phyloP scores from a whole-genome alignment of 2,888 invertebrate species.

The Andrena flavipes region DNA sequence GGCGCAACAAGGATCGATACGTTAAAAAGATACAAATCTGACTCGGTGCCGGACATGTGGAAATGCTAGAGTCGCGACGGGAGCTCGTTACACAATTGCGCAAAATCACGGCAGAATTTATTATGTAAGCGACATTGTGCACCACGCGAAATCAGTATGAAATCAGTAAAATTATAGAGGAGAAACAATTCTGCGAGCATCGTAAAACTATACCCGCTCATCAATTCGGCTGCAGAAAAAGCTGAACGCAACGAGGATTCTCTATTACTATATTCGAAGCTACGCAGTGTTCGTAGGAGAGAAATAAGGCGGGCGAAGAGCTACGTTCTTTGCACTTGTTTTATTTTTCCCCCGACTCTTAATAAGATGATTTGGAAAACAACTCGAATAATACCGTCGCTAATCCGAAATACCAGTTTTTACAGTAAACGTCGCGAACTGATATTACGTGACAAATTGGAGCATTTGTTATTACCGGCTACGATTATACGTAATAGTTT shows the following conservation, averaged over 20 bases:
- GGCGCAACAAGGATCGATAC: neutral
- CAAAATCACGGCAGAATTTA: slow-evolving; percentile 41
- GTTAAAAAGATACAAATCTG: neutral
- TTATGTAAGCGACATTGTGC: slow-evolving; percentile 50
- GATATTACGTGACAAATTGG: slow-evolving; percentile 66
- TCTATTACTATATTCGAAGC: neutral
- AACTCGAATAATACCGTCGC: slow-evolving; percentile 62
- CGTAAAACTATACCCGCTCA: neutral
- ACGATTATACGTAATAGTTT: slow-evolving; percentile 73
- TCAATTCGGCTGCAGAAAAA: neutral
- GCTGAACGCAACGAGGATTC: neutral
- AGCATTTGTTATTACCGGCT: slow-evolving; percentile 67
- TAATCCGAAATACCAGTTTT: slow-evolving; percentile 63
- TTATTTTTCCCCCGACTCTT: slow-evolving; percentile 47
- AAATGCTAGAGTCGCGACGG: neutral
- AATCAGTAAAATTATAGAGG: slow-evolving; percentile 38
- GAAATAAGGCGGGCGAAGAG: neutral
- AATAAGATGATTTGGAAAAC: slow-evolving; percentile 61
- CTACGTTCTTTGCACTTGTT: slow-evolving; percentile 38
- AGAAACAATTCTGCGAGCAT: slow-evolving; percentile 6
- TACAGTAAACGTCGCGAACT: slow-evolving; percentile 65
- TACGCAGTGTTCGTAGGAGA: neutral
- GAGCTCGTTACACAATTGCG: slow-evolving; percentile 24
- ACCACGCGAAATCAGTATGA: slow-evolving; percentile 10
- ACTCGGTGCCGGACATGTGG: neutral